Base-by-base conservation (phyloP, 2,888 invertebrate species). In the Melanostoma mellinum region DNA sequence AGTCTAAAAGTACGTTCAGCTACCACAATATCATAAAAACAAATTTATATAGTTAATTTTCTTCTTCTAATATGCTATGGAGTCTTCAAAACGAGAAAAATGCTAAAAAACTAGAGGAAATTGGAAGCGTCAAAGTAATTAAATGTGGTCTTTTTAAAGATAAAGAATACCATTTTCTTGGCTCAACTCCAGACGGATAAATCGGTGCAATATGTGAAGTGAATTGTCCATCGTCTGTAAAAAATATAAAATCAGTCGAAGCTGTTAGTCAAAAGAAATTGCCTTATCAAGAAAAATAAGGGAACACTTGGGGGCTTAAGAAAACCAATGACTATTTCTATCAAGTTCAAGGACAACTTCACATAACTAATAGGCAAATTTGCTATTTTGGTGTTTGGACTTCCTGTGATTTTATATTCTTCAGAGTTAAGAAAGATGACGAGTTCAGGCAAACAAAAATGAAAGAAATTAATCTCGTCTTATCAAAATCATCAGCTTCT, bases 291-390 rank as follows among this genome's bases (percentile, higher is more conserved):
- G 2, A n/a, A 38, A 42, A 42, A 42, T 5, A 58, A 40, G 58
- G 40, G 0, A 9, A 42, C 9, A 58, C 4, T 6, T 58, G 30
- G 58, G 33, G 30, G 9, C 20, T 42, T 10, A 42, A 56, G 32
- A 58, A 58, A 42, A n/a, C 55, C 55, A n/a, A 55, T 8, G n/a
- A 55, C 4, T 30, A 56, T 6, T 56, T 38, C 6, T 56, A 56
- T 40, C 56, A 56, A 56, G 40, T 56, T 40, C 56, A 56, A 5
- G 56, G 56, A 40, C 56, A n/a, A n/a, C n/a, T n/a, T n/a, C n/a
- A n/a, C n/a, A n/a, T n/a, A n/a, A n/a, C n/a, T n/a, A n/a, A n/a
- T n/a, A n/a, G n/a, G n/a, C n/a, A n/a, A n/a, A n/a, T n/a, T n/a
- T n/a, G n/a, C n/a, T n/a, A n/a, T n/a, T n/a, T n/a, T n/a, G n/a